Percentiles rank a stretch among this genome's conserved stretches.
Evolutionary conservation across 2,888 invertebrate genomes (phyloP).

Genomic region (Panopea generosa): DNA sequence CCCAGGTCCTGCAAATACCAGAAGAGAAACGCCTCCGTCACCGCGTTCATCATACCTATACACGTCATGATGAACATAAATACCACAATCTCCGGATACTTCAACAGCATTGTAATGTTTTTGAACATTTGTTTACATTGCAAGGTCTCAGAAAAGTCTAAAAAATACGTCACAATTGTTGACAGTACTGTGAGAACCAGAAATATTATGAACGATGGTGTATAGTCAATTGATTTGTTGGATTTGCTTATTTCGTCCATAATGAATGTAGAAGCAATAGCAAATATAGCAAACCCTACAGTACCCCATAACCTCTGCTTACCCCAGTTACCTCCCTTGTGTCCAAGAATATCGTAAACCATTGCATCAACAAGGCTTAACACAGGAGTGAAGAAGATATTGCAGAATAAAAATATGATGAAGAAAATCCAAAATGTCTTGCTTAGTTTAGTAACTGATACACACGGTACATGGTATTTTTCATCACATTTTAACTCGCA

Average conservation of each 20-base stretch:
- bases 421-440: slow-evolving; percentile 92
- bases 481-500: slow-evolving; percentile 68
- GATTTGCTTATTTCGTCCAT: slow-evolving; percentile 71
- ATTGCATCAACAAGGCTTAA: slow-evolving; percentile 96
- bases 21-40: slow-evolving; percentile 95
- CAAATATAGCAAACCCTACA: slow-evolving; percentile 90
- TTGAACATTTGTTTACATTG: slow-evolving; percentile 87
- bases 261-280: slow-evolving; percentile 79
- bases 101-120: slow-evolving; percentile 91
- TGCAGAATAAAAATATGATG: slow-evolving; percentile 91
- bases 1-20: slow-evolving; percentile 89
- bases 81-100: slow-evolving; percentile 92
- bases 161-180: slow-evolving; percentile 88
- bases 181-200: slow-evolving; percentile 90
- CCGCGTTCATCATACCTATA: slow-evolving; percentile 95
- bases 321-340: slow-evolving; percentile 89
- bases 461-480: slow-evolving; percentile 32
- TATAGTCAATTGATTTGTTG: slow-evolving; percentile 63
- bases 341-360: slow-evolving; percentile 93
- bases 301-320: slow-evolving; percentile 95
- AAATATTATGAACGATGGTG: slow-evolving; percentile 78
- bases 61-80: slow-evolving; percentile 93
- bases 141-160: slow-evolving; percentile 70
- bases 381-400: slow-evolving; percentile 93
- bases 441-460: slow-evolving; percentile 32